Conservation (phyloP, 2,888 invertebrate genomes). For the Conus canariensis region DNA sequence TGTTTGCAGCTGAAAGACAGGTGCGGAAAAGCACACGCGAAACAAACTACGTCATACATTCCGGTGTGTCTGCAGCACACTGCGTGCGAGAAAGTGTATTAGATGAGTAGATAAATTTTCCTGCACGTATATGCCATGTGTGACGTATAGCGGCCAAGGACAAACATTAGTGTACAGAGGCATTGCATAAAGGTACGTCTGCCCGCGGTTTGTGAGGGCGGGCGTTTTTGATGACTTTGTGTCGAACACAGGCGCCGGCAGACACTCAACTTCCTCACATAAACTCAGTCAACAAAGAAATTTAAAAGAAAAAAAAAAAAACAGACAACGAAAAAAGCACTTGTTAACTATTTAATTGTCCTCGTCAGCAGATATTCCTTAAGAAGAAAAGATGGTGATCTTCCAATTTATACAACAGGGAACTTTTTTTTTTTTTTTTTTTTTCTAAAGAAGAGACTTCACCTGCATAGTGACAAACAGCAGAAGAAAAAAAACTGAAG, state of each 20-base stretch:
- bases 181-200: not conserved
- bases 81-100: conserved; percentile 34
- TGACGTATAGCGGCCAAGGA: conserved; percentile 39
- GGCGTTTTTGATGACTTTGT: not conserved
- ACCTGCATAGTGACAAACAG: no score
- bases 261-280: not conserved
- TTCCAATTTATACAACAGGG: no score
- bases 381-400: no score
- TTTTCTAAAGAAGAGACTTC: no score
- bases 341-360: no score
- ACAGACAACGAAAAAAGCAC: no score
- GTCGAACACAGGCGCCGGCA: not conserved
- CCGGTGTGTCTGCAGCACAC: conserved; percentile 20
- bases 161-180: not conserved
- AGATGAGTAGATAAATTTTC: conserved; percentile 33
- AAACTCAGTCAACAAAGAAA: no score
- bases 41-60: conserved; percentile 23
- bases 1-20: conserved; percentile 44
- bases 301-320: no score
- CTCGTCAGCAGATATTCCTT: no score
- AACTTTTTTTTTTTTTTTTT: no score
- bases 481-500: no score
- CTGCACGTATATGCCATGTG: conserved; percentile 35
- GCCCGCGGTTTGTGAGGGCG: not conserved
- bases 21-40: conserved; percentile 39